Evolutionary conservation across 2,113 vertebrate species (phyloP).

Genomic region (Camelus bactrianus): DNA sequence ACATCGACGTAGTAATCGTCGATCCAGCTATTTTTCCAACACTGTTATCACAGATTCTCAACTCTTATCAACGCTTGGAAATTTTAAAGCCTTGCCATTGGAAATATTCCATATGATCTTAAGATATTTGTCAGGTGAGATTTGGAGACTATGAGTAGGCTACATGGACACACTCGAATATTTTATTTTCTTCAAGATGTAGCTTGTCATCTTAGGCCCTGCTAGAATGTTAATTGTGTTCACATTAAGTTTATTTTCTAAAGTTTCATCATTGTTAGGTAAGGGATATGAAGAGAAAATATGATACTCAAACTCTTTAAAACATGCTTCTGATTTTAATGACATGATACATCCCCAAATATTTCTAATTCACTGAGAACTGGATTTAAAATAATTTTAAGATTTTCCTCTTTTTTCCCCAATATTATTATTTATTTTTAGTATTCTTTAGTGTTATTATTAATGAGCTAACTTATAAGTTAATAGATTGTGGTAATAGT

Average conservation of each 20-base stretch:
- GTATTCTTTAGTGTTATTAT: conserved; percentile 17
- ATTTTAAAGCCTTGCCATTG: conserved; percentile 89
- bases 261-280: conserved; percentile 18
- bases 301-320: conserved; percentile 31
- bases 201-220: neutral
- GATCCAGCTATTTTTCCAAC: neutral
- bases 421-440: neutral
- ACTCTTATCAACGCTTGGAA: conserved; percentile 76
- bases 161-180: neutral
- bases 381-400: conserved; percentile 27
- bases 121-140: conserved; percentile 89
- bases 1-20: conserved; percentile 70
- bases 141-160: neutral
- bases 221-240: conserved; percentile 27
- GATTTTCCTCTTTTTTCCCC: neutral
- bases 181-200: conserved; percentile 29
- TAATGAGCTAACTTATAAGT: conserved; percentile 48
- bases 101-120: conserved; percentile 93
- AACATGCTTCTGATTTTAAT: conserved; percentile 6
- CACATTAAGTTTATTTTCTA: conserved; percentile 31
- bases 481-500: neutral
- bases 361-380: neutral
- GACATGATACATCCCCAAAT: neutral
- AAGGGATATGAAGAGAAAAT: conserved; percentile 13
- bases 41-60: conserved; percentile 73